Percentiles rank a stretch among this genome's conserved stretches.
These are phyloP conservation scores for Cheilosia vernalis DNA, from an alignment of 2,888 invertebrate genomes.

Conservation along the genomic window DNA sequence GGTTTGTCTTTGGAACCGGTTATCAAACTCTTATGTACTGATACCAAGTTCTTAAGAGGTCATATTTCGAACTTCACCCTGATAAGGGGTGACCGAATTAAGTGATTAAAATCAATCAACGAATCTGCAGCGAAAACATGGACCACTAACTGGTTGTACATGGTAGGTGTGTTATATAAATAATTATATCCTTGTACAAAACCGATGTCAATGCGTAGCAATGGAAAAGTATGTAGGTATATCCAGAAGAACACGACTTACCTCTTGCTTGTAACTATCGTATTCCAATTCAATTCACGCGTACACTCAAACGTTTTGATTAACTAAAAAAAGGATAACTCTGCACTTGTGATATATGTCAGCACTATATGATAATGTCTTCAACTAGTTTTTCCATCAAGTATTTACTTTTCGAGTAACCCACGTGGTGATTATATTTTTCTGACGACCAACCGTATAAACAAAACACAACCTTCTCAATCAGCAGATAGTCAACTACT, in stretches of 20 bases:
- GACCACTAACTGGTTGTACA: not conserved
- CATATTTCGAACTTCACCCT: constrained; percentile 7
- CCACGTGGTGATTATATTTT: constrained; percentile 69
- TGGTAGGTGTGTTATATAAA: not conserved
- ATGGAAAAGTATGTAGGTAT: too few relatives aligned
- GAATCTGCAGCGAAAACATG: not conserved
- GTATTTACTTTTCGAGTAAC: constrained; percentile 21
- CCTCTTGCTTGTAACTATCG: too few relatives aligned
- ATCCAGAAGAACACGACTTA: too few relatives aligned
- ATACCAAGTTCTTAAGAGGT: not conserved
- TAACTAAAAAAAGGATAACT: too few relatives aligned
- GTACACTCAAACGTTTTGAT: too few relatives aligned
- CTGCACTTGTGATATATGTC: not conserved
- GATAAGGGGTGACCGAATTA: constrained; percentile 27
- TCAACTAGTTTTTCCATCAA: not conserved
- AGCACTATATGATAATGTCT: not conserved
- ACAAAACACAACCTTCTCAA: constrained; percentile 45
- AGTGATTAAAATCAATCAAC: constrained; percentile 19
- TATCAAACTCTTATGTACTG: not conserved
- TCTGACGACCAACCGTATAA: constrained; percentile 56
- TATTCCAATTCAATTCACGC: too few relatives aligned
- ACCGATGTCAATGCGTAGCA: too few relatives aligned
- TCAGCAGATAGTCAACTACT: constrained; percentile 64
- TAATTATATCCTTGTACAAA: too few relatives aligned
- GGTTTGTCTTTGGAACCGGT: constrained; percentile 24